A percentile compares a stretch with the other conserved stretches of the same genome.
Conservation (phyloP, 2,888 invertebrate genomes). For the Tromatobia lineatoria region DNA sequence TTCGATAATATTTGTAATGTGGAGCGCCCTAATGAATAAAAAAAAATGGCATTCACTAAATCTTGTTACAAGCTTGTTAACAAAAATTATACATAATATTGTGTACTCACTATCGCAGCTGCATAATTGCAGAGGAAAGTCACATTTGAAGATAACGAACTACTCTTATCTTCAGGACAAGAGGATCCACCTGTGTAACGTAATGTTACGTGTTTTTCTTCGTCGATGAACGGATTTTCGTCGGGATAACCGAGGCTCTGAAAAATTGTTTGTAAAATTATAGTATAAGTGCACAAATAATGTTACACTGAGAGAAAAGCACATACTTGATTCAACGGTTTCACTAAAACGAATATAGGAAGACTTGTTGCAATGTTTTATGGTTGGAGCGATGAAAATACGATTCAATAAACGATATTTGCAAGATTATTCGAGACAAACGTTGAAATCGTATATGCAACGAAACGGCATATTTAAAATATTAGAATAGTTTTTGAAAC, state of each 20-base stretch:
- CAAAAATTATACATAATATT: background rate
- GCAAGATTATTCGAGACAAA: too few relatives aligned
- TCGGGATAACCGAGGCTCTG: conserved; percentile 79
- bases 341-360: too few relatives aligned
- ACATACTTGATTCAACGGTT: too few relatives aligned
- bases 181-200: conserved; percentile 75
- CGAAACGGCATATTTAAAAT: too few relatives aligned
- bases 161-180: conserved; percentile 74
- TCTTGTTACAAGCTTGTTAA: conserved; percentile 13
- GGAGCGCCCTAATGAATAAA: conserved; percentile 71
- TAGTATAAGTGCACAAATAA: background rate
- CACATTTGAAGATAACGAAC: conserved; percentile 74
- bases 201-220: conserved; percentile 72
- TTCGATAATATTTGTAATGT: conserved; percentile 73
- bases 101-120: conserved; percentile 64
- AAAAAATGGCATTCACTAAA: background rate
- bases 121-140: conserved; percentile 74
- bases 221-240: conserved; percentile 72
- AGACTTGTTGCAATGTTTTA: too few relatives aligned
- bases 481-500: too few relatives aligned
- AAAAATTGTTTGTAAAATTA: conserved; percentile 32
- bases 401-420: too few relatives aligned
- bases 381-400: too few relatives aligned
- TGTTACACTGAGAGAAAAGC: too few relatives aligned
- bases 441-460: too few relatives aligned